Evolutionary conservation across 2,888 invertebrate genomes (phyloP).

Genomic region (Zele albiditarsus): DNA sequence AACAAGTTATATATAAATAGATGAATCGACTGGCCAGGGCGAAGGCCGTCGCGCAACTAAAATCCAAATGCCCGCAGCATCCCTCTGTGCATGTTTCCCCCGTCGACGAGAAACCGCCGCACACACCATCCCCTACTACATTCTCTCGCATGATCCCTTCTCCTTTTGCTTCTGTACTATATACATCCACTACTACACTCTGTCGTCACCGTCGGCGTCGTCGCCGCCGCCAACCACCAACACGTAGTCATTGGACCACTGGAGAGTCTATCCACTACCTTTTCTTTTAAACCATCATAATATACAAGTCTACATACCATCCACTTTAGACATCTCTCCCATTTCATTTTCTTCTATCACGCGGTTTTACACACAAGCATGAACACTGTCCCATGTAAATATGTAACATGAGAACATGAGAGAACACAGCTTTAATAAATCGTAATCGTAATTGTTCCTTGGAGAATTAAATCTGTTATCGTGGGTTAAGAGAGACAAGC

Average conservation of each 20-base stretch:
- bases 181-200: constrained; percentile 20
- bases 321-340: constrained; percentile 46
- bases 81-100: constrained; percentile 53
- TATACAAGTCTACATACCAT: constrained; percentile 41
- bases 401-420: constrained; percentile 1
- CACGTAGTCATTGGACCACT: constrained; percentile 7
- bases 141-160: constrained; percentile 35
- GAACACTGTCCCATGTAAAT: not conserved
- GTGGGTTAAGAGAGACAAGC: no score
- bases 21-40: constrained; percentile 65
- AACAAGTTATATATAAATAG: constrained; percentile 33
- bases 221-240: constrained; percentile 33
- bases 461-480: no score
- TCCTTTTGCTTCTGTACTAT: constrained; percentile 36
- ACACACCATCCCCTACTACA: constrained; percentile 46
- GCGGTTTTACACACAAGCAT: not conserved
- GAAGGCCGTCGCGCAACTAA: constrained; percentile 69
- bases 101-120: constrained; percentile 46
- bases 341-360: constrained; percentile 27
- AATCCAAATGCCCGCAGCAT: constrained; percentile 61
- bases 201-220: constrained; percentile 13
- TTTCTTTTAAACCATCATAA: constrained; percentile 25
- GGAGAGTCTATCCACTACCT: constrained; percentile 23
- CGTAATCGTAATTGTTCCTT: no score
- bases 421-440: not conserved